Base-by-base conservation (phyloP, 92 coral and sea anemone genomes). In the Zoanthus sociatus region DNA sequence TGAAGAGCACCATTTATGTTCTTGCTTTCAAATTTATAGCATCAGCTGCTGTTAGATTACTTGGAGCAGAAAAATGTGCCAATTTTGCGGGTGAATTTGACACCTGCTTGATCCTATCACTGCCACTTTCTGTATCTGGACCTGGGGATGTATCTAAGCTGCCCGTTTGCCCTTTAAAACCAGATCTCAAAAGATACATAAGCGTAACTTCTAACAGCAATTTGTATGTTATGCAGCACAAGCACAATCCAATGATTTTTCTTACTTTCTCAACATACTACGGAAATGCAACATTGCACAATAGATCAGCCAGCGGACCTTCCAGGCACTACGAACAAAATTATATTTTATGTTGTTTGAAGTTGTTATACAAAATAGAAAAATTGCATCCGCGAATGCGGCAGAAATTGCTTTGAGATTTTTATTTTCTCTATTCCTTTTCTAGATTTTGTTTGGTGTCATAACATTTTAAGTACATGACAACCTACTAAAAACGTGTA, bases 21-120 rank as follows among this genome's bases (percentile, higher is more conserved):
- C 82, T 20, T 76, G 82, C 82, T 76, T 76, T 76, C 67, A 64
- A 76, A 54, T 76, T 76, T 75, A 75, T 48, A 51, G 82, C 26
- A 76, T 76, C 82, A 76, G 82, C 47, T 76, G 66, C 67, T 76
- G 82, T 76, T 64, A 76, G 82, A 50, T 76, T 76, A 53, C 82
- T 54, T 4, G 45, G 82, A 53, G 82, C 82, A 76, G 67, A 76
- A 53, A 67, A 53, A 76, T 76, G 45, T 53, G 81, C 46, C 66
- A 44, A 76, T 76, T 51, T 76, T 76, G 81, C 61, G 16, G 79
- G 79, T 60, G 79, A 75, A 14, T 71, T 54, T 76, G 82, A 54
- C 53, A 77, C 53, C 26, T 67, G 45, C 79, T 76, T 76, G 69
- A 77, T 77, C 68, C 82, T 77, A 77, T 77, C 69, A 51, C 68